A percentile compares a stretch with the other conserved stretches of the same genome.
Evolutionary conservation across 1,140 invertebrate species (phyloP).

Genomic region (Rhopalosiphum maidis): DNA sequence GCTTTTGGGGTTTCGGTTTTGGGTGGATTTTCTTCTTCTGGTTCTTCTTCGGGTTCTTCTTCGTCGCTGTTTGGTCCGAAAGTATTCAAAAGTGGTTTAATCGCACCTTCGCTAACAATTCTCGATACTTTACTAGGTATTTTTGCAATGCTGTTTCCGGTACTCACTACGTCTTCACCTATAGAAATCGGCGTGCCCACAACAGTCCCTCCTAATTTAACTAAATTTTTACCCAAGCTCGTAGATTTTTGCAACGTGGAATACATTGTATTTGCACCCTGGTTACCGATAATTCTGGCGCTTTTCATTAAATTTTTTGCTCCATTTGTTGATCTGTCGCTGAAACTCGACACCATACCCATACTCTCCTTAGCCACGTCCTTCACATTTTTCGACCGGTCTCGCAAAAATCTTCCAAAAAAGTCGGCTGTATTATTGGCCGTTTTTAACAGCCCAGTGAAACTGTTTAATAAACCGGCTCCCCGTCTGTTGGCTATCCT

Average conservation of each 20-base stretch:
- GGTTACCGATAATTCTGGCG: background rate
- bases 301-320: background rate
- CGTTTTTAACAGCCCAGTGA: background rate
- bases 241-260: background rate
- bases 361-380: background rate
- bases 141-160: background rate
- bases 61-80: background rate
- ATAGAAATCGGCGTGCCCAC: background rate
- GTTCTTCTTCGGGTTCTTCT: background rate
- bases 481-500: background rate
- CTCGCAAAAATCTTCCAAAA: background rate
- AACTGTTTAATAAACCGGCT: background rate
- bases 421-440: background rate
- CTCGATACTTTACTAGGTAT: background rate
- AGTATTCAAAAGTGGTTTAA: background rate
- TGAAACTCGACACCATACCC: fast-evolving
- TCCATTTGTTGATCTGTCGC: background rate
- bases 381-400: background rate
- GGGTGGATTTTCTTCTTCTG: background rate
- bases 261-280: background rate
- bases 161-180: background rate
- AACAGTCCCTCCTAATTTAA: background rate
- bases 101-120: background rate
- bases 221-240: background rate
- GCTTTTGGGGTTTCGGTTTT: too few species aligned